Conservation (phyloP, 2,888 invertebrate genomes). For the Brassicogethes aeneus region DNA sequence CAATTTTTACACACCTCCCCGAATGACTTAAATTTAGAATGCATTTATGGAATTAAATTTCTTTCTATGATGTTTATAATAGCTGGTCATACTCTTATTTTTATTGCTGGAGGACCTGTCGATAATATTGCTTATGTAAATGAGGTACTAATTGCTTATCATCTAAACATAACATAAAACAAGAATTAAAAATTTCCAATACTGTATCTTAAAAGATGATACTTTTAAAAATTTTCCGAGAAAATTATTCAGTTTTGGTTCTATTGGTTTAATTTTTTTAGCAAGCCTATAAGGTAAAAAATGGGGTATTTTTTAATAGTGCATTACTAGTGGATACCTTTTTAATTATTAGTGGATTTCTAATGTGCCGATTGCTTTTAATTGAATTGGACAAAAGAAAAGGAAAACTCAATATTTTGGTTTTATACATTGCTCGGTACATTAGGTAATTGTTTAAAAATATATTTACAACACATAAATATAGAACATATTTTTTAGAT, state of each 20-base stretch:
- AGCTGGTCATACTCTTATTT: constrained; percentile 56
- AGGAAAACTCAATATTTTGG: constrained; percentile 51
- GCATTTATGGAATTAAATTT: constrained; percentile 49
- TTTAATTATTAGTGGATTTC: constrained; percentile 60
- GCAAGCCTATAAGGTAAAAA: constrained; percentile 48
- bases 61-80: constrained; percentile 60
- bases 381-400: constrained; percentile 58
- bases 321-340: constrained; percentile 66
- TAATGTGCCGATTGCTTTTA: constrained; percentile 58
- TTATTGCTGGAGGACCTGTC: constrained; percentile 58
- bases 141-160: constrained; percentile 44
- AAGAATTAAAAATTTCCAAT: no score
- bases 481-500: constrained; percentile 38
- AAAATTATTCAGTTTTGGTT: no score
- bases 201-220: no score
- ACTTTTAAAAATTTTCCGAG: no score
- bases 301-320: constrained; percentile 57
- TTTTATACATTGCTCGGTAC: constrained; percentile 57
- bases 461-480: constrained; percentile 1
- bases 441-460: constrained; percentile 46
- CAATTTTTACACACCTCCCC: constrained; percentile 52
- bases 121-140: constrained; percentile 56
- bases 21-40: constrained; percentile 52
- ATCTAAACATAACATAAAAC: no score
- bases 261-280: constrained; percentile 31